These are phyloP conservation scores for Neolamprologus cancellatus DNA, from an alignment of 2,113 vertebrate genomes.

Conservation along the genomic window DNA sequence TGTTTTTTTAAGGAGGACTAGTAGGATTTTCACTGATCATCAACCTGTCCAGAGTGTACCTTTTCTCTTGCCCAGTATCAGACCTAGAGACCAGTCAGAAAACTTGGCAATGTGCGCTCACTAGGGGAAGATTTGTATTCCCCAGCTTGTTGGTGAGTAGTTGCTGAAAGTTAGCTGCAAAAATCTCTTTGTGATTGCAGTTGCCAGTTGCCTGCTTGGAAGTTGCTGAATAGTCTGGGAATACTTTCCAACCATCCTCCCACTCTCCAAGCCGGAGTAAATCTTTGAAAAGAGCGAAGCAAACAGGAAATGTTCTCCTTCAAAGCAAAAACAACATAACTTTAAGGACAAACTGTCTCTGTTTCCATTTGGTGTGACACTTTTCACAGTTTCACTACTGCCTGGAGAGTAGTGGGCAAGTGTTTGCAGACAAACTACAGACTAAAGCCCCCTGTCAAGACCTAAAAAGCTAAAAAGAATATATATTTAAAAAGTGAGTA, in stretches of 20 bases:
- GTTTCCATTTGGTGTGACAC: background rate
- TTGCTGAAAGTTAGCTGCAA: background rate
- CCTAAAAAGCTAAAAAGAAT: background rate
- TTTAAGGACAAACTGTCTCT: accelerated
- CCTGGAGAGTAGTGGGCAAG: background rate
- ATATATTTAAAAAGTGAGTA: accelerated
- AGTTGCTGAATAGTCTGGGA: background rate
- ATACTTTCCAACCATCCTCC: background rate
- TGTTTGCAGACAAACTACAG: background rate
- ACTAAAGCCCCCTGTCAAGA: background rate
- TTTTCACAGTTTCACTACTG: background rate
- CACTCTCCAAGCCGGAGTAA: background rate
- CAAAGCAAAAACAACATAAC: background rate
- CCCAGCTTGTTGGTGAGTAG: background rate
- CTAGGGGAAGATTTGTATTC: background rate
- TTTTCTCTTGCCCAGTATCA: background rate
- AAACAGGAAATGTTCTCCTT: background rate
- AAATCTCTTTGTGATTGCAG: background rate
- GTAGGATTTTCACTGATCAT: background rate
- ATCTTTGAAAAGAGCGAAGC: background rate
- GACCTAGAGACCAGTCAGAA: background rate
- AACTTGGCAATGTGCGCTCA: background rate
- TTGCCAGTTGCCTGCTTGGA: background rate
- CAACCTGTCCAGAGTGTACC: background rate
- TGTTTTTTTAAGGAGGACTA: background rate